Evolutionary conservation across 2,797 vertebrate genomes (phyloP).

Genomic region (Echiichthys vipera): DNA sequence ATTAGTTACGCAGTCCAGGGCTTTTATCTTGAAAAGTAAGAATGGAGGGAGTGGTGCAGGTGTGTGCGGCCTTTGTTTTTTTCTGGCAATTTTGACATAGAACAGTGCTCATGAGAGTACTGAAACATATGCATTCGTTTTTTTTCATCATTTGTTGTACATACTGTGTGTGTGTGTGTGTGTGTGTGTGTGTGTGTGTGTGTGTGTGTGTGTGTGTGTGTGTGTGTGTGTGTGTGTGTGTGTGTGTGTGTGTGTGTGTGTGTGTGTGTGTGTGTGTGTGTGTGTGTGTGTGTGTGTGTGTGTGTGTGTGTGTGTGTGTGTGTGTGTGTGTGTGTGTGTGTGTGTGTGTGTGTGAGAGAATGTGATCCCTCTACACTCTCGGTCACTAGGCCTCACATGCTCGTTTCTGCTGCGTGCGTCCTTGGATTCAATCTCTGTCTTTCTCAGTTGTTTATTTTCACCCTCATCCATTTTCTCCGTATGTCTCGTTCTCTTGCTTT

Average conservation of each 20-base stretch:
- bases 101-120: no score
- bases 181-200: not conserved
- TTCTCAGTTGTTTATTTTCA: not conserved
- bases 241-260: no score
- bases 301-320: not conserved
- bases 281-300: no score
- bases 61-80: no score
- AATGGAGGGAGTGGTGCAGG: no score
- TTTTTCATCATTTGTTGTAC: no score
- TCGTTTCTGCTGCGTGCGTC: not conserved
- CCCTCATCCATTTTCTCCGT: not conserved
- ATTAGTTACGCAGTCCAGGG: no score
- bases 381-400: slow-evolving; percentile 33
- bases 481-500: not conserved
- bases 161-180: no score
- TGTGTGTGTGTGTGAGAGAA: not conserved
- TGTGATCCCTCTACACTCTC: slow-evolving; percentile 32
- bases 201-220: not conserved
- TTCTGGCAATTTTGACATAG: not conserved
- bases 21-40: no score
- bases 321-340: not conserved
- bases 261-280: no score
- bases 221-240: not conserved
- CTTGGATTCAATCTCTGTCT: not conserved
- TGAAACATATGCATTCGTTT: no score